These are phyloP conservation scores for Festucalex cinctus DNA, from an alignment of 2,113 vertebrate genomes.

Conservation along the genomic window DNA sequence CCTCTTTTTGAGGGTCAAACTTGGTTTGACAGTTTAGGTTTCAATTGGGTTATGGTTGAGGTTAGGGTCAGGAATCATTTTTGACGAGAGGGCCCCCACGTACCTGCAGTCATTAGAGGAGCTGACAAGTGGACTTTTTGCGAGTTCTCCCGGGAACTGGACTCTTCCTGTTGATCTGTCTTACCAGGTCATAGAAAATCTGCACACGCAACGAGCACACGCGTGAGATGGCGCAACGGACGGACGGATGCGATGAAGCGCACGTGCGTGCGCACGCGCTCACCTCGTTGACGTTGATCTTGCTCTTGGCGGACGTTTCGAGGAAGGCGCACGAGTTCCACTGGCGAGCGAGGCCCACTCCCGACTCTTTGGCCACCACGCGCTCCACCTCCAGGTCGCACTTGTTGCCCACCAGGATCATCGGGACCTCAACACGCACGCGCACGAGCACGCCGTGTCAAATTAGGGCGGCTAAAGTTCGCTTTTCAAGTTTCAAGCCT, in stretches of 20 bases:
- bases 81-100: not conserved
- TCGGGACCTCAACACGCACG: constrained; percentile 80
- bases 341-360: constrained; percentile 91
- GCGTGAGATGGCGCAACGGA: not conserved
- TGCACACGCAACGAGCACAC: constrained; percentile 12
- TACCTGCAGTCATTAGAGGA: constrained; percentile 59
- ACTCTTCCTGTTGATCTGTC: constrained; percentile 68
- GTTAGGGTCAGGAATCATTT: no score
- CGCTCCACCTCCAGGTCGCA: constrained; percentile 98
- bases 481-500: no score
- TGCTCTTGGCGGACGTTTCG: constrained; percentile 98
- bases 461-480: no score
- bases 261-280: not conserved
- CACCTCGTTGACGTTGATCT: constrained; percentile 98
- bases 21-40: no score
- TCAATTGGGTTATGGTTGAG: no score
- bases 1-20: no score
- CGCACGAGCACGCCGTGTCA: no score
- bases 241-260: not conserved
- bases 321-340: constrained; percentile 98
- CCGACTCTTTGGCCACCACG: constrained; percentile 96
- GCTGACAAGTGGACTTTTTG: constrained; percentile 63
- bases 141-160: constrained; percentile 56
- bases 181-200: constrained; percentile 69
- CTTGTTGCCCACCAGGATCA: constrained; percentile 98